Evolutionary conservation across 2,888 invertebrate genomes (phyloP).

Genomic region (Prosapia bicincta): DNA sequence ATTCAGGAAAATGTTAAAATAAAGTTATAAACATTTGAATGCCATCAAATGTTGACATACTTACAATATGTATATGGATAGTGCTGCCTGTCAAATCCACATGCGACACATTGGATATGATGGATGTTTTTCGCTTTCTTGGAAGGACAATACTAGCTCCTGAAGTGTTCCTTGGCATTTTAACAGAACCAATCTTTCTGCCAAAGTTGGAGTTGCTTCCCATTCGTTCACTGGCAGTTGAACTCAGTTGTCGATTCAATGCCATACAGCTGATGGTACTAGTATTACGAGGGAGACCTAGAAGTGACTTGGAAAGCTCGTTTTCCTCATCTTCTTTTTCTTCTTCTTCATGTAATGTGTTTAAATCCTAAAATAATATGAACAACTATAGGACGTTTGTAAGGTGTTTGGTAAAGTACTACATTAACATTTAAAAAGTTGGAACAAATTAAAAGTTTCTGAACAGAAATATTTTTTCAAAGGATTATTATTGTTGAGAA

Average conservation of each 20-base stretch:
- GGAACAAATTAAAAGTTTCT: too few relatives aligned
- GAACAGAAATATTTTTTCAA: too few relatives aligned
- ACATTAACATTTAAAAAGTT: too few relatives aligned
- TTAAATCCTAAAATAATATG: neutral
- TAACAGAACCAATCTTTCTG: neutral
- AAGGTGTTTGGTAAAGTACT: too few relatives aligned
- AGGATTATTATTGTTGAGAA: too few relatives aligned
- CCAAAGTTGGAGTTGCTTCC: neutral
- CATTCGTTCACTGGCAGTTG: neutral
- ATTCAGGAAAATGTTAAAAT: too few relatives aligned
- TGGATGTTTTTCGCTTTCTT: slow-evolving; percentile 27
- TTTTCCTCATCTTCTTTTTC: slow-evolving; percentile 3
- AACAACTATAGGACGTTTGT: too few relatives aligned
- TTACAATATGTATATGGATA: slow-evolving; percentile 39
- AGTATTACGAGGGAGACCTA: slow-evolving; percentile 9
- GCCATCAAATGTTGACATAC: too few relatives aligned
- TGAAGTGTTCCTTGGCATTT: slow-evolving; percentile 2
- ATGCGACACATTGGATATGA: slow-evolving; percentile 37
- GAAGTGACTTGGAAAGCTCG: slow-evolving; percentile 9
- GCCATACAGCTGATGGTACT: slow-evolving; percentile 4
- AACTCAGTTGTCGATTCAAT: neutral
- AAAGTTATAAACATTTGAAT: too few relatives aligned
- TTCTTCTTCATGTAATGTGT: neutral
- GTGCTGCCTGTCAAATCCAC: slow-evolving; percentile 40
- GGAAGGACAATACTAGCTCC: slow-evolving; percentile 5